Base-by-base conservation (phyloP, 1,140 invertebrate species). In the Protaetia brevitarsis region DNA sequence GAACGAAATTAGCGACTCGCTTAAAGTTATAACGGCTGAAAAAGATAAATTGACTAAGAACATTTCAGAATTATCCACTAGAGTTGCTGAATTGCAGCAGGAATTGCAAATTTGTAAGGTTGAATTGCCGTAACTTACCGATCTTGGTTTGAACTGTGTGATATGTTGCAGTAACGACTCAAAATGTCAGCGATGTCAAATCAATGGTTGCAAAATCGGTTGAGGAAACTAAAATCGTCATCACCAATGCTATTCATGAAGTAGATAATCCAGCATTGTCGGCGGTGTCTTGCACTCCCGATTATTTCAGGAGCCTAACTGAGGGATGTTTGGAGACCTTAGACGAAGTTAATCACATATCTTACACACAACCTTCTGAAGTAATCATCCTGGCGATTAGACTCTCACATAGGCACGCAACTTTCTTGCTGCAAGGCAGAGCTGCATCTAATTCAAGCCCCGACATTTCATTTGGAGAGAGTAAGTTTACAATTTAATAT, bases 241-340 rank as follows among this genome's bases (percentile, higher is more conserved):
- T 91, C 30, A 80, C 84, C 72, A 79, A 85, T 71, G 82, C 88
- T 1, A 79, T 89, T 64, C 82, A 85, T 56, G 84, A 88, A 71
- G 80, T 88, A 69, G 88, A 89, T 69, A 89, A 89, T 80, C 88
- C 88, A 2, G 84, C 87, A 3, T 82, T 89, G 69, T 85, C 87
- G 1, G 84, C 85, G 29, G 77, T 89, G 23, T 88, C 85, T 31
- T 90, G 89, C 73, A 87, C 87, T 29, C 85, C 89, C 63, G 86
- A 89, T 76, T 89, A 88, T 75, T 78, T 88, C 36, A 73, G 74
- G 69, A 81, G 77, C 74, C 74, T 87, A 29, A 72, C 70, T 11
- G 63, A 68, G 34, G 68, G 74, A 77, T 68, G 80, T 80, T 23
- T 79, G 76, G 60, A 77, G 77, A 7, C 66, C 77, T 56, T 78